phyloP scores from a whole-genome alignment of 2,888 invertebrate species.

The Ennomos erosarius region DNA sequence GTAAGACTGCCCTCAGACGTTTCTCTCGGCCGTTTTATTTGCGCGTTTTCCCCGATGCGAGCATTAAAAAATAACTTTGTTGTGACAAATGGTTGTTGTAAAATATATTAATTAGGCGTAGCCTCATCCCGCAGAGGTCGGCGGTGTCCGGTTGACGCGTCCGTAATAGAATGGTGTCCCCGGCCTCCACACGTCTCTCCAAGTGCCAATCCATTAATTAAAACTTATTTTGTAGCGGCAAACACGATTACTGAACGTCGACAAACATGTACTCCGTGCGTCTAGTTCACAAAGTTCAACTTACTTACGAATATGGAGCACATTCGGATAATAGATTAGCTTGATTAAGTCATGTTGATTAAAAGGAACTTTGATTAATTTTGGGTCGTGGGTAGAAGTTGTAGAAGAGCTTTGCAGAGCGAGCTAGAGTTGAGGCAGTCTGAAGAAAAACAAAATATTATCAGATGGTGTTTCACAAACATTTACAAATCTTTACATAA shows the following conservation, averaged over 20 bases:
- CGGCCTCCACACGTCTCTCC: constrained; percentile 71
- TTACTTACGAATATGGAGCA: constrained; percentile 67
- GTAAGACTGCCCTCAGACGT: constrained; percentile 28
- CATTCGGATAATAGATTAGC: constrained; percentile 65
- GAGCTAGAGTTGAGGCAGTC: constrained; percentile 1
- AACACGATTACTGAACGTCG: constrained; percentile 65
- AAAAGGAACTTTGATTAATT: constrained; percentile 34
- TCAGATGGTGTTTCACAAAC: constrained; percentile 8
- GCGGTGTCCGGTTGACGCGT: constrained; percentile 58
- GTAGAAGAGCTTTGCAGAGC: neutral
- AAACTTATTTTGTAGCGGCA: constrained; percentile 80
- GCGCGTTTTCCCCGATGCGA: constrained; percentile 16
- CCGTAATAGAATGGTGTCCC: constrained; percentile 66
- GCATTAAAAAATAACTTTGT: constrained; percentile 29
- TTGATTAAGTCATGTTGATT: constrained; percentile 59
- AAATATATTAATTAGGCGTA: constrained; percentile 42
- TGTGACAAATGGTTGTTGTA: constrained; percentile 37
- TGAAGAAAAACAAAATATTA: constrained; percentile 11
- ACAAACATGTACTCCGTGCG: constrained; percentile 62
- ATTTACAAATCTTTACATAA: constrained; percentile 21
- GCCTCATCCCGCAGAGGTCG: constrained; percentile 37
- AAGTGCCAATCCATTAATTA: constrained; percentile 84
- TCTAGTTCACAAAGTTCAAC: constrained; percentile 60
- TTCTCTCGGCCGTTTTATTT: constrained; percentile 27
- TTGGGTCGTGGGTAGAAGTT: constrained; percentile 18